phyloP scores from a whole-genome alignment of 2,113 vertebrate genomes.

The Mobula hypostoma region DNA sequence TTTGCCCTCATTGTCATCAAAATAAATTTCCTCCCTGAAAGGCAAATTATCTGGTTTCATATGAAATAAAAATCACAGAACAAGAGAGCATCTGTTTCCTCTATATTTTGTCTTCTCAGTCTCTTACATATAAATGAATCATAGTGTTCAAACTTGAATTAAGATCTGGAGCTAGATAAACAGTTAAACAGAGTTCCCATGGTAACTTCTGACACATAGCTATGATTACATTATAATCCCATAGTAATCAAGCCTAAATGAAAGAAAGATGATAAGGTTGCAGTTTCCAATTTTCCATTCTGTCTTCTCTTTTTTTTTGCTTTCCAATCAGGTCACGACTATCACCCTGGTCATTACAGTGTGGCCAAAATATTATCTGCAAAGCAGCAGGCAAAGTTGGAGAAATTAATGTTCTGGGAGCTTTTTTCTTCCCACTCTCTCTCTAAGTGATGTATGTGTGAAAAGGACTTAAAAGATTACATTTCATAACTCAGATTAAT shows the following conservation, averaged over 20 bases:
- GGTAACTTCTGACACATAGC: slow-evolving; percentile 98
- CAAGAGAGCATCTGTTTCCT: slow-evolving; percentile 91
- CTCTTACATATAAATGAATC: slow-evolving; percentile 99
- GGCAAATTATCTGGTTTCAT: slow-evolving; percentile 94
- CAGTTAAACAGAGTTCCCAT: slow-evolving; percentile 99
- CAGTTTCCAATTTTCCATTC: slow-evolving; percentile 89
- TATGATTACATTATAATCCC: slow-evolving; percentile 99
- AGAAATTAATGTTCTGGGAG: slow-evolving; percentile 52
- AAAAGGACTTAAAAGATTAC: slow-evolving; percentile 37
- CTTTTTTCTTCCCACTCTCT: slow-evolving; percentile 45
- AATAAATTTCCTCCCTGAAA: slow-evolving; percentile 97
- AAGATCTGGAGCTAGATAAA: slow-evolving; percentile 99
- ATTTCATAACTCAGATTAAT: slow-evolving; percentile 34
- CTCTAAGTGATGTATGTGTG: slow-evolving; percentile 36
- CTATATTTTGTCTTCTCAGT: slow-evolving; percentile 87
- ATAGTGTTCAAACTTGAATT: slow-evolving; percentile 99
- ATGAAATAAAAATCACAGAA: slow-evolving; percentile 92
- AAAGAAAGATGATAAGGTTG: slow-evolving; percentile 99
- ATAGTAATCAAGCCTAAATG: slow-evolving; percentile 99
- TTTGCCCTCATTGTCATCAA: slow-evolving; percentile 90
- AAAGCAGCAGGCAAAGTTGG: slow-evolving; percentile 81
- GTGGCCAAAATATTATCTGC: slow-evolving; percentile 70
- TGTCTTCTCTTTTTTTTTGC: slow-evolving; percentile 84
- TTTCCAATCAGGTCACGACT: slow-evolving; percentile 88
- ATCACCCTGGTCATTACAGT: slow-evolving; percentile 80